A percentile compares a stretch with the other conserved stretches of the same genome.
Evolutionary conservation across 2,113 vertebrate species (phyloP).

Genomic region (Stomatorhinus ivindoensis): DNA sequence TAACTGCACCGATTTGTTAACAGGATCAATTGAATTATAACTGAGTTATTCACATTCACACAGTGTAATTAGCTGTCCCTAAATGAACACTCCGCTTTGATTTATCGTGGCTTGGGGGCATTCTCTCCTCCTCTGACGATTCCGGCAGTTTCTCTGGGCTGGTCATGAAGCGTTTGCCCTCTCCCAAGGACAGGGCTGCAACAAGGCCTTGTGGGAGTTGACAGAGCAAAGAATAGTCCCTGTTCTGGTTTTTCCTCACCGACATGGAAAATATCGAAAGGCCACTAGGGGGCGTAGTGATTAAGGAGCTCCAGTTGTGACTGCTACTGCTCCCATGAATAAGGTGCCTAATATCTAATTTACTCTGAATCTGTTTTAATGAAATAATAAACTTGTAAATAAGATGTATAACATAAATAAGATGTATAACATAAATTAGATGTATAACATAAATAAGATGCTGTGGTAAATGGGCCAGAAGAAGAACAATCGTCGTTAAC

Average conservation of each 20-base stretch:
- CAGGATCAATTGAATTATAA: constrained; percentile 5
- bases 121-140: background rate
- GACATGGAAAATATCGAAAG: background rate
- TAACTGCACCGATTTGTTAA: background rate
- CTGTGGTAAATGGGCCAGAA: background rate
- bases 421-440: background rate
- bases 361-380: background rate
- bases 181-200: constrained; percentile 8
- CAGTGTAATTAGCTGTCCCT: background rate
- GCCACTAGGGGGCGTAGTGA: background rate
- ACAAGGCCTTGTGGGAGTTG: background rate
- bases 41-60: background rate
- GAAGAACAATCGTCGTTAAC: background rate
- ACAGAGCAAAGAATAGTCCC: background rate
- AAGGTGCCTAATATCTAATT: background rate
- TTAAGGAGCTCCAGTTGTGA: background rate
- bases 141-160: background rate
- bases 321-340: background rate
- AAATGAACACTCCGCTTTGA: background rate
- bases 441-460: too few relatives aligned
- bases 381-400: background rate
- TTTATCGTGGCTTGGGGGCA: background rate
- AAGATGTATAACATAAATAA: background rate
- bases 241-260: background rate
- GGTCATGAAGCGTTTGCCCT: background rate